Evolutionary conservation across 2,797 vertebrate species (phyloP).

Genomic region (Falco naumanni): DNA sequence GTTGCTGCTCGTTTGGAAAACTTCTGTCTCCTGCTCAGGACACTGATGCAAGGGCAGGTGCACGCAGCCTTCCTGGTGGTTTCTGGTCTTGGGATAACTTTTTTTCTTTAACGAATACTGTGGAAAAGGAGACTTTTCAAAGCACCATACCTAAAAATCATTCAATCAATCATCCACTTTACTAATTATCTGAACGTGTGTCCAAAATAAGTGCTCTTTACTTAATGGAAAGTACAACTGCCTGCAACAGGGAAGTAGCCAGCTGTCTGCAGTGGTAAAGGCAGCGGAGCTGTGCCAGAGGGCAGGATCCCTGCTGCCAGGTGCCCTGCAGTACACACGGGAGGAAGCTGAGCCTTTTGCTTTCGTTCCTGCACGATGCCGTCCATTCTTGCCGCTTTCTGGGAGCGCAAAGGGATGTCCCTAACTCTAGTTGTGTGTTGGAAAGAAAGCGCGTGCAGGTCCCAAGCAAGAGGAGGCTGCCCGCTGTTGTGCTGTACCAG

Average conservation of each 20-base stretch:
- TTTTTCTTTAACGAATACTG: background rate
- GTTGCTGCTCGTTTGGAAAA: background rate
- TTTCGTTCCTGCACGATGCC: background rate
- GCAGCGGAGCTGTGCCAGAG: background rate
- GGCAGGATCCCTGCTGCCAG: background rate
- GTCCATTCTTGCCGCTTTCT: background rate
- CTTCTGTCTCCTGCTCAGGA: background rate
- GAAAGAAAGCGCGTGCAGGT: background rate
- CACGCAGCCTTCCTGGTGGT: background rate
- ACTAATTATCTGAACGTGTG: background rate
- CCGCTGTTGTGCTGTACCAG: fast-evolving
- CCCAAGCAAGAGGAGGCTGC: background rate
- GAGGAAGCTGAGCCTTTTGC: background rate
- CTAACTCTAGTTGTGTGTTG: fast-evolving
- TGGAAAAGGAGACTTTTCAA: background rate
- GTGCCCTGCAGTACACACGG: background rate
- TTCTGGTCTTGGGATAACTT: background rate
- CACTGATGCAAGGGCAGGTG: background rate
- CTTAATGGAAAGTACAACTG: background rate
- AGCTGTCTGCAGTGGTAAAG: background rate
- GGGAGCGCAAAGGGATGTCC: background rate
- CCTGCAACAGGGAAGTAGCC: background rate
- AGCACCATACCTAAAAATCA: background rate
- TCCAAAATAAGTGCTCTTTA: slow-evolving; percentile 37
- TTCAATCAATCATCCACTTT: background rate